Evolutionary conservation across 2,797 vertebrate species (phyloP).

Genomic region (Periparus ater): DNA sequence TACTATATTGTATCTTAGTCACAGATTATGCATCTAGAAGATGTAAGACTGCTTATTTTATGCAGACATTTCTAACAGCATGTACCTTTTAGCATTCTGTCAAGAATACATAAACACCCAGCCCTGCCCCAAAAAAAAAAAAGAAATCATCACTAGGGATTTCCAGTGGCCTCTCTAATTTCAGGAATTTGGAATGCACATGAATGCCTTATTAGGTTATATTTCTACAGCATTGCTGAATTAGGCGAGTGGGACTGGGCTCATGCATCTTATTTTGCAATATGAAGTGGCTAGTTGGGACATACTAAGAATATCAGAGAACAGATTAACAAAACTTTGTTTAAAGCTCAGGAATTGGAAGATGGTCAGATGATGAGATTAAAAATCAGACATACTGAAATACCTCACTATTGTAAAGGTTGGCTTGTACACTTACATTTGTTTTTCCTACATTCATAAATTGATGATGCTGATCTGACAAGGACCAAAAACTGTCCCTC

Average conservation of each 20-base stretch:
- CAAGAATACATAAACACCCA: neutral
- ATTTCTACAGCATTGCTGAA: neutral
- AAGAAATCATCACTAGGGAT: neutral
- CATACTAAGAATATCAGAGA: neutral
- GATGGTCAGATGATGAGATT: neutral
- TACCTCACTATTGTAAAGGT: neutral
- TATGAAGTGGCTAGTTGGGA: neutral
- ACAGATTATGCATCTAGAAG: neutral
- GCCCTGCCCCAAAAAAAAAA: no score
- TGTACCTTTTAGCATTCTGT: neutral
- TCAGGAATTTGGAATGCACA: neutral
- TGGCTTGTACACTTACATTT: neutral
- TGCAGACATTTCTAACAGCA: neutral
- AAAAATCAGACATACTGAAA: neutral
- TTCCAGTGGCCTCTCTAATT: neutral
- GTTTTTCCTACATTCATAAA: neutral
- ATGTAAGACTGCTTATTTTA: neutral
- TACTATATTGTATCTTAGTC: neutral
- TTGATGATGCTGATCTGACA: neutral
- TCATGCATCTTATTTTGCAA: neutral
- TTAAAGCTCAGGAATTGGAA: neutral
- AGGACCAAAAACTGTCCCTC: neutral
- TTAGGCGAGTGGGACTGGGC: neutral
- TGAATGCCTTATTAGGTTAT: neutral
- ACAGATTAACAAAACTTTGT: neutral